Base-by-base conservation (phyloP, 2,113 vertebrate species). In the Megalops atlanticus region DNA sequence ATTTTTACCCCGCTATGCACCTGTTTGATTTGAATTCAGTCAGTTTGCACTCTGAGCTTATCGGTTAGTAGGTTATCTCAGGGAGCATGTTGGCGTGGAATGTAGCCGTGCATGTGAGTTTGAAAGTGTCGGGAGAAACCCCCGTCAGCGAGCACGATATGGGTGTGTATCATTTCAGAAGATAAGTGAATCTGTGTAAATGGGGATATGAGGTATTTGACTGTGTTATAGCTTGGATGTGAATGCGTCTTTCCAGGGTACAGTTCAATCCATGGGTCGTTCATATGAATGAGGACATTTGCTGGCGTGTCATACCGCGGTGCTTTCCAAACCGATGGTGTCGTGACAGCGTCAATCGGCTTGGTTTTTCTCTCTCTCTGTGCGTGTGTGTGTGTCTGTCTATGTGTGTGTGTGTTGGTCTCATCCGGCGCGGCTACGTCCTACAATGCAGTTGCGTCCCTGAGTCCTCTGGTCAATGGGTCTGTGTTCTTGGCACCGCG, bases 11-110 rank as follows among this genome's bases (percentile, higher is more conserved):
- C 16, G 33, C 7, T 64, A 21, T 64, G 11, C 77, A 41, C 27
- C 40, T 45, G 77, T 47, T 71, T 47, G 39, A 79, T 71, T 10
- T 36, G 39, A 36, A 4, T 64, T 16, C 39, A 68, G 52, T 68
- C 24, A 21, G 38, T 16, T 45, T 79, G 40, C 38, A 7, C 33
- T 38, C 38, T 38, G 40, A 70, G 41, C 31, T 79, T n/a, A 45
- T 64, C 41, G 41, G 31, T 47, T 41, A 31, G 11, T 79, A 21
- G 31, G 27, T 79, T 64, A 79, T 18, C 21, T 31, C 15, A 41
- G 77, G 38, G 36, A 45, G 64, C 27, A 69, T 41, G 24, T 71
- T 24, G 40, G 64, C 16, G 77, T 70, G 64, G 77, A 54, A 38
- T 49, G 36, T 54, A 24, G 33, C n/a, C n/a, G n/a, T n/a, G 39